A percentile compares a stretch with the other conserved stretches of the same genome.
phyloP scores from a whole-genome alignment of 2,797 vertebrate species.

The Lindbergichthys nudifrons region DNA sequence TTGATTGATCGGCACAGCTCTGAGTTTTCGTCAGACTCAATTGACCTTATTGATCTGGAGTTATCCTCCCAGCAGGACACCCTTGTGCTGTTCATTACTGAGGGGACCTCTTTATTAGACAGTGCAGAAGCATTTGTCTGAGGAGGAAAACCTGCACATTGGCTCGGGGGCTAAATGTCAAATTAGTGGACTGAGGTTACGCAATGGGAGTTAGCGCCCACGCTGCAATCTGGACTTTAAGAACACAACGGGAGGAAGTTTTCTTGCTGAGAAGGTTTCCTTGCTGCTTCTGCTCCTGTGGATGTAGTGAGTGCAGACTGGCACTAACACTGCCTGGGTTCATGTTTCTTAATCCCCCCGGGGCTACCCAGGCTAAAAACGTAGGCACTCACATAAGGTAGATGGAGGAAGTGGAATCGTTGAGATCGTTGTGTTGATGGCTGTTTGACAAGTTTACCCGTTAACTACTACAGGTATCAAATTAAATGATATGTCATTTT shows the following conservation, averaged over 20 bases:
- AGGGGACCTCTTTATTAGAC: constrained; percentile 34
- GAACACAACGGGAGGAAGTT: not conserved
- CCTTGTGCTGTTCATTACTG: constrained; percentile 45
- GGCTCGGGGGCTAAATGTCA: constrained; percentile 32
- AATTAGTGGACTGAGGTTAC: constrained; percentile 2
- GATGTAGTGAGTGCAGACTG: not conserved
- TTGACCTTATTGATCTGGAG: constrained; percentile 52
- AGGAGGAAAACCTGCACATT: not conserved
- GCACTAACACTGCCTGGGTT: not conserved
- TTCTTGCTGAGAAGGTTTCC: constrained; percentile 13
- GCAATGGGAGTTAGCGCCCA: constrained; percentile 4
- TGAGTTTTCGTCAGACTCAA: constrained; percentile 31
- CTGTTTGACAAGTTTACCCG: not conserved
- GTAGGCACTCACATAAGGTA: not conserved
- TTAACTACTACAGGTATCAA: not conserved
- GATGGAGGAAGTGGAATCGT: not conserved
- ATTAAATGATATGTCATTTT: not conserved
- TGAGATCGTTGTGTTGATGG: not conserved
- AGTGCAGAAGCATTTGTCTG: too few species aligned
- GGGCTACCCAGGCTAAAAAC: constrained; percentile 4
- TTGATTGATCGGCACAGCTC: constrained; percentile 51
- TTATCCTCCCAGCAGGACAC: constrained; percentile 31
- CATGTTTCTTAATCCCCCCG: constrained; percentile 1
- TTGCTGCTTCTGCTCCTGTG: not conserved
- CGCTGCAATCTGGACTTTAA: not conserved